These are phyloP conservation scores for Beris chalybata DNA, from an alignment of 2,888 invertebrate genomes.

Conservation along the genomic window DNA sequence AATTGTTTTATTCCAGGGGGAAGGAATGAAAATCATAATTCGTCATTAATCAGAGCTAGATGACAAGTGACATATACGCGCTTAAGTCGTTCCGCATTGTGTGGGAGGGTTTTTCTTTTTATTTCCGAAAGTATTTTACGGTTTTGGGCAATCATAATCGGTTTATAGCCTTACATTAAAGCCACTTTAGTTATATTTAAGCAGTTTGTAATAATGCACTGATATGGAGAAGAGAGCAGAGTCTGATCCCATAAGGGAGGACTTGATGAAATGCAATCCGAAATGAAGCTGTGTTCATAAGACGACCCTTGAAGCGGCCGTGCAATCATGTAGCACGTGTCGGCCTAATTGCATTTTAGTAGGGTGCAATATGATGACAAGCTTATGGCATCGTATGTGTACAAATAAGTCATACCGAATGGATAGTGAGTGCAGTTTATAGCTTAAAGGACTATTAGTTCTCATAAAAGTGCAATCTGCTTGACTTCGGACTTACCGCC, in stretches of 20 bases:
- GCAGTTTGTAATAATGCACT: background rate
- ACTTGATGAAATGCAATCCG: constrained; percentile 20
- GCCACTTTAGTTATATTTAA: constrained; percentile 13
- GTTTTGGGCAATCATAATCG: constrained; percentile 34
- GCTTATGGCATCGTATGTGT: too few species aligned
- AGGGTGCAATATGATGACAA: constrained; percentile 1
- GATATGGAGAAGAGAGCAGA: constrained; percentile 16
- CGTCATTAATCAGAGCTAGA: constrained; percentile 34
- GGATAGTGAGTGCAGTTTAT: too few species aligned
- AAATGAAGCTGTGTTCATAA: constrained; percentile 12
- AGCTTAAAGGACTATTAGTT: too few species aligned
- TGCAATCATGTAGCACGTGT: constrained; percentile 36
- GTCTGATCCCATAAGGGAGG: constrained; percentile 15
- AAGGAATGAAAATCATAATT: constrained; percentile 17
- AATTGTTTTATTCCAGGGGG: constrained; percentile 5
- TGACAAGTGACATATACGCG: constrained; percentile 36
- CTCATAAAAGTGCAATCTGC: too few species aligned
- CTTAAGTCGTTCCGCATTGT: constrained; percentile 18
- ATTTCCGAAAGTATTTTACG: constrained; percentile 31
- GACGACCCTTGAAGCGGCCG: constrained; percentile 27
- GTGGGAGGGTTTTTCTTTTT: constrained; percentile 21
- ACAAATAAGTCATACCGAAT: too few species aligned
- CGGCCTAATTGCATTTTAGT: constrained; percentile 29
- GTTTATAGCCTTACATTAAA: constrained; percentile 30
- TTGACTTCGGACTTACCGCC: too few species aligned